Conservation (phyloP, 1,140 invertebrate species). For the Formica selysi region DNA sequence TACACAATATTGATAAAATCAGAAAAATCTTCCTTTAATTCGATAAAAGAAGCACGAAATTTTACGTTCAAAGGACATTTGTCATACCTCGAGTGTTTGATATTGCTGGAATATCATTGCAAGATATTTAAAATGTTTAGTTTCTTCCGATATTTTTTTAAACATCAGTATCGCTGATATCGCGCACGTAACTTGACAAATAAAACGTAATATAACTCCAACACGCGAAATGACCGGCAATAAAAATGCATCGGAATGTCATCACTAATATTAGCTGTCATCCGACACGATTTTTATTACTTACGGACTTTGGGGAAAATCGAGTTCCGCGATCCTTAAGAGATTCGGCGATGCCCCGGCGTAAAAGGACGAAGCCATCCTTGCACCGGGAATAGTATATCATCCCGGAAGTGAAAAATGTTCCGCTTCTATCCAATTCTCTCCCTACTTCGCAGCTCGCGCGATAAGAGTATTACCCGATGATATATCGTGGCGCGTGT, state of each 20-base stretch:
- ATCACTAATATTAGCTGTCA: constrained; percentile 56
- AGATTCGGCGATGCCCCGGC: constrained; percentile 53
- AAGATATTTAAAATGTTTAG: not conserved
- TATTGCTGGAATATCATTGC: not conserved
- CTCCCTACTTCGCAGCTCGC: constrained; percentile 71
- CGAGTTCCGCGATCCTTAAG: constrained; percentile 58
- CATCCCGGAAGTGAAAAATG: constrained; percentile 75
- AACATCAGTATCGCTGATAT: not conserved
- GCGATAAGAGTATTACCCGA: constrained; percentile 74
- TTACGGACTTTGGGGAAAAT: constrained; percentile 39
- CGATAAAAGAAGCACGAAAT: not conserved
- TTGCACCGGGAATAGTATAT: constrained; percentile 69
- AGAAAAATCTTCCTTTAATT: not conserved
- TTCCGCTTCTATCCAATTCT: constrained; percentile 72
- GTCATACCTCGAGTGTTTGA: not conserved
- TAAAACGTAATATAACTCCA: not conserved
- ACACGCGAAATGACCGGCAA: constrained; percentile 29
- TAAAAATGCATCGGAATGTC: constrained; percentile 61
- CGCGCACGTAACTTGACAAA: not conserved
- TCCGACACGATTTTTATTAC: constrained; percentile 54
- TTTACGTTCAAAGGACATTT: not conserved
- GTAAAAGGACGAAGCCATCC: constrained; percentile 65
- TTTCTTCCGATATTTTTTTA: not conserved
- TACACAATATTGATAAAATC: not conserved
- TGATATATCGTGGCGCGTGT: constrained; percentile 74